Evolutionary conservation across 2,888 invertebrate species (phyloP).

Genomic region (Diarsia rubi): DNA sequence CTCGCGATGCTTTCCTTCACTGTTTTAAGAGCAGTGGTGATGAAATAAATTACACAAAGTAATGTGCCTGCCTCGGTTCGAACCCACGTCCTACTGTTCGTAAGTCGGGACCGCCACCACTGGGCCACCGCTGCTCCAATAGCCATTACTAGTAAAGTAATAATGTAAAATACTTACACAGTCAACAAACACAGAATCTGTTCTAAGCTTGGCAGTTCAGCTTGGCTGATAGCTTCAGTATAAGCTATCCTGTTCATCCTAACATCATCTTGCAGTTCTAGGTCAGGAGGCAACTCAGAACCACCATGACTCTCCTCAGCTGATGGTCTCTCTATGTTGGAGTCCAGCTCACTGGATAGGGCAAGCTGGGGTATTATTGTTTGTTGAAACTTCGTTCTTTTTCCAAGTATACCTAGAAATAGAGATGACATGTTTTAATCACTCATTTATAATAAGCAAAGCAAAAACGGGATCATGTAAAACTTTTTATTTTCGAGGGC

Average conservation of each 20-base stretch:
- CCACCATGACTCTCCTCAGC: conserved; percentile 88
- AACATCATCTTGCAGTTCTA: conserved; percentile 96
- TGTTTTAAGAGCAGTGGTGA: too few species aligned
- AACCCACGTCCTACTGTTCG: too few species aligned
- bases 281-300: conserved; percentile 91
- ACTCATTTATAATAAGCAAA: background rate
- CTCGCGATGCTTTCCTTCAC: too few species aligned
- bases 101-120: too few species aligned
- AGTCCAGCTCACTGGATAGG: conserved; percentile 91
- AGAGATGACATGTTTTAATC: background rate
- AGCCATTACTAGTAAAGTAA: background rate
- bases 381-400: conserved; percentile 97
- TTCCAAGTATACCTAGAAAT: conserved; percentile 94
- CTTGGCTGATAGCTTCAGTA: conserved; percentile 87
- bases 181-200: conserved; percentile 95
- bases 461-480: background rate
- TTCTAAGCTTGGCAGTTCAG: conserved; percentile 93
- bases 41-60: too few species aligned
- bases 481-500: background rate
- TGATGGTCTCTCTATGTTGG: conserved; percentile 82
- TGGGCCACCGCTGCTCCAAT: too few species aligned
- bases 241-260: conserved; percentile 95
- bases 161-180: conserved; percentile 91
- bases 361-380: conserved; percentile 96
- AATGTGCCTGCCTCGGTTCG: too few species aligned